Conservation (phyloP, 2,113 vertebrate species). For the Chiloscyllium plagiosum region DNA sequence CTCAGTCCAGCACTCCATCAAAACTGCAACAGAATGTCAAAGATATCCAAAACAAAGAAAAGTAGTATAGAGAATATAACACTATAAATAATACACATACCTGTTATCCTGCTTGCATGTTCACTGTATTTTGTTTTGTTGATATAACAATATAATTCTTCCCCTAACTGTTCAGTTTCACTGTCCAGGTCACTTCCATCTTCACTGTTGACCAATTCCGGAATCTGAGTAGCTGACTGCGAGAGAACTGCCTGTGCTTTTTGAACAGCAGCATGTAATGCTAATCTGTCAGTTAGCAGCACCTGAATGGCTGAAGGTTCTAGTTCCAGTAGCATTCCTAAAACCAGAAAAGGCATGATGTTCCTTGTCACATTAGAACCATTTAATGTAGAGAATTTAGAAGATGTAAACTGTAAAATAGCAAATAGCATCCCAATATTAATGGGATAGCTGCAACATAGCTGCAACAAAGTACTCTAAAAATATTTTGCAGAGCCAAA, state of each 20-base stretch:
- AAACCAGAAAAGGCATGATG: background rate
- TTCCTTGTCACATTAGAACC: background rate
- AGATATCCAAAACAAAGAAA: background rate
- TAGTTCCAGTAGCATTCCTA: constrained; percentile 67
- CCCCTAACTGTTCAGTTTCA: constrained; percentile 13
- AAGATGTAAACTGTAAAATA: background rate
- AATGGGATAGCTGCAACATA: background rate
- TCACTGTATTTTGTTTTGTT: constrained; percentile 24
- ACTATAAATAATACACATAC: background rate
- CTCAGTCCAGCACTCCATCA: background rate
- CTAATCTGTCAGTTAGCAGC: constrained; percentile 50
- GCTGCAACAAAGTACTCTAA: background rate
- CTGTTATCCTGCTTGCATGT: constrained; percentile 36
- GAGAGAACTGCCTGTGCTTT: constrained; percentile 57
- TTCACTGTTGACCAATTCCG: background rate
- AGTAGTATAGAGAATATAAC: background rate
- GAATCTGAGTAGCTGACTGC: too few species aligned
- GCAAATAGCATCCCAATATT: background rate
- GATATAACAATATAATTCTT: constrained; percentile 25
- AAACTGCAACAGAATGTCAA: background rate
- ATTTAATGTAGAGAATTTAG: background rate
- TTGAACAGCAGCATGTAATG: constrained; percentile 57
- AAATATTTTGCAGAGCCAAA: background rate
- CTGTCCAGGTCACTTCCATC: constrained; percentile 32
- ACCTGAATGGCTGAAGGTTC: constrained; percentile 49